phyloP scores from a whole-genome alignment of 2,888 invertebrate species.

The Muscina levida region DNA sequence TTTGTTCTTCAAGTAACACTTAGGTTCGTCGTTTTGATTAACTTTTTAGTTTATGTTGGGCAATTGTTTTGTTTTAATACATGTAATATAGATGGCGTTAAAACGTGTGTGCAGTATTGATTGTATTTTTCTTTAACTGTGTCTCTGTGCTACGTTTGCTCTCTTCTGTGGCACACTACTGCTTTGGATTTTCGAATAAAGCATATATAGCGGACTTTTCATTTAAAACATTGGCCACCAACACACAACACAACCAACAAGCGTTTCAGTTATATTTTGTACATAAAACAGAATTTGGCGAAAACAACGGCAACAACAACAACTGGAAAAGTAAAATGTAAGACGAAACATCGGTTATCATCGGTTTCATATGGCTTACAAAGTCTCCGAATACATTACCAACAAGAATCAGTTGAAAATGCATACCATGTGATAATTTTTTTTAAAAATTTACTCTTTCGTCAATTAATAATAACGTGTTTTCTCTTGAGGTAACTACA shows the following conservation, averaged over 20 bases:
- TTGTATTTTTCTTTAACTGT: conserved; percentile 54
- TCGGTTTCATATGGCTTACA: conserved; percentile 52
- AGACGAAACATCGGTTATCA: conserved; percentile 57
- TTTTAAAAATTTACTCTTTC: conserved; percentile 22
- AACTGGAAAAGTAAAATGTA: conserved; percentile 33
- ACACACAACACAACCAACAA: conserved; percentile 35
- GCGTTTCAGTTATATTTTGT: conserved; percentile 45
- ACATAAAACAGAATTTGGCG: conserved; percentile 52
- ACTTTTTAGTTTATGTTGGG: conserved; percentile 32
- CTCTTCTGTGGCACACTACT: conserved; percentile 66
- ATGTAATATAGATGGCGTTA: conserved; percentile 1
- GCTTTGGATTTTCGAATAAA: conserved; percentile 59
- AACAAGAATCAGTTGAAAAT: conserved; percentile 33
- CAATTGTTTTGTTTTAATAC: conserved; percentile 26
- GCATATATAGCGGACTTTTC: conserved; percentile 65
- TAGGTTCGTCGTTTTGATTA: conserved; percentile 14
- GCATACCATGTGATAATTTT: conserved; percentile 36
- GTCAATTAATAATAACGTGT: conserved; percentile 29
- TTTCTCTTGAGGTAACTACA: conserved; percentile 52
- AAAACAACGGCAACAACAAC: conserved; percentile 36
- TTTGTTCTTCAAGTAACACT: conserved; percentile 29
- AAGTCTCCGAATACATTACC: conserved; percentile 46
- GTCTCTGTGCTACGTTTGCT: conserved; percentile 66
- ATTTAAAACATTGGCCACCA: conserved; percentile 51
- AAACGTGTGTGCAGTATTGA: conserved; percentile 17